Conservation (phyloP, 2,113 vertebrate species). For the Aptenodytes patagonicus region DNA sequence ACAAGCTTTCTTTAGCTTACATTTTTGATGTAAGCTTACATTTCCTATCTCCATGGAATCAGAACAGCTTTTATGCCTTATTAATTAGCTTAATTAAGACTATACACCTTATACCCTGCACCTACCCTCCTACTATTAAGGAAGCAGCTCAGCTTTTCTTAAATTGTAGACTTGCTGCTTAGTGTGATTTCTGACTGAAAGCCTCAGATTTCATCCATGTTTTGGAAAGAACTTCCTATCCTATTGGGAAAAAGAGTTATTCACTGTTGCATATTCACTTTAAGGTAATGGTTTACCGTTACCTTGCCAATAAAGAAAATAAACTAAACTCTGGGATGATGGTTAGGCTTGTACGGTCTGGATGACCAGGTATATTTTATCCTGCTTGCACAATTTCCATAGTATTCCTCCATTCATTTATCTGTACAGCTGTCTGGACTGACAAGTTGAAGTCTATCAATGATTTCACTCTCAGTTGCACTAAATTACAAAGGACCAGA, state of each 20-base stretch:
- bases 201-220: background rate
- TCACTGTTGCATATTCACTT: background rate
- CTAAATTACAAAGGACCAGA: slow-evolving; percentile 1
- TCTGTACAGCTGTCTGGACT: background rate
- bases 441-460: background rate
- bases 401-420: background rate
- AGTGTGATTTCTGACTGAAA: background rate
- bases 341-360: background rate
- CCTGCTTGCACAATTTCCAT: background rate
- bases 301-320: background rate
- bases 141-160: background rate
- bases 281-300: background rate
- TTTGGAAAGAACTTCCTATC: background rate
- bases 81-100: background rate
- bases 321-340: background rate
- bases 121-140: background rate
- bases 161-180: background rate
- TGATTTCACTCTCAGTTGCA: background rate
- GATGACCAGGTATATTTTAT: background rate
- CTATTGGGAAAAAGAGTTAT: background rate
- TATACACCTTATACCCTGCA: background rate
- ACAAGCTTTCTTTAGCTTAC: background rate
- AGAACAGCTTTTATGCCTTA: background rate
- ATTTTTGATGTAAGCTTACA: background rate
- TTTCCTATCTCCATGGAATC: background rate